Evolutionary conservation across 2,113 vertebrate species (phyloP), one percentile per base, ranked within the genome.

Genomic region (Muscicapa adusta): DNA sequence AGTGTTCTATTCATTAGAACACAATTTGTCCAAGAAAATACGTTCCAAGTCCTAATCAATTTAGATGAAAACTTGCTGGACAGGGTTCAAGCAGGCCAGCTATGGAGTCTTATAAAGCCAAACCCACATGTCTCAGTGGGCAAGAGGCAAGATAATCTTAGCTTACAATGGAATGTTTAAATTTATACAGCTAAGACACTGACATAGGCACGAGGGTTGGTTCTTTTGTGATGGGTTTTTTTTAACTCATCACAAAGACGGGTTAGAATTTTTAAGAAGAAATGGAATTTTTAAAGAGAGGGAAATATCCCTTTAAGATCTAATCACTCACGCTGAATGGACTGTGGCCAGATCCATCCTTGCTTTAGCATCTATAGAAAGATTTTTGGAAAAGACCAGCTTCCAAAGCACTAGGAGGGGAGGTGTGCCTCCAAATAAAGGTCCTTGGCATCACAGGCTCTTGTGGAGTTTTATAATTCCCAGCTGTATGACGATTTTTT

Each of bases 21-120:
- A 97, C 94, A 96, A 95, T 96, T 97, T 97, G 96, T 97, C 94
- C 96, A 95, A 95, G 96, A 96, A 97, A 95, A 92, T 94, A 93
- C 1, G 78, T 97, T 98, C 97, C 97, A 97, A 97, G 91, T 96
- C 89, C 94, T 97, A 97, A 97, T 97, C 97, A 97, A 96, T 97
- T 97, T 91, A 92, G 94, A 96, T 97, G 96, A 97, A 97, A 95
- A 95, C 91, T 96, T 97, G 74, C 91, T 97, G 96, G 97, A 97
- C 71, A 85, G 43, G 33, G 72, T 96, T 97, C 96, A 96, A 95
- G 95, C 94, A 96, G 91, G 77, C 89, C 89, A 91, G 94, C 95
- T 96, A 93, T 88, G 76, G 92, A 94, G 91, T 51, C 81, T 95
- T 86, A 76, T 66, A 89, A 95, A 96, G 95, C 94, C 96, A 96